Evolutionary conservation across 2,797 vertebrate genomes (phyloP), one percentile per base, ranked within the genome.

Genomic region (Brachyrhaphis roseni): DNA sequence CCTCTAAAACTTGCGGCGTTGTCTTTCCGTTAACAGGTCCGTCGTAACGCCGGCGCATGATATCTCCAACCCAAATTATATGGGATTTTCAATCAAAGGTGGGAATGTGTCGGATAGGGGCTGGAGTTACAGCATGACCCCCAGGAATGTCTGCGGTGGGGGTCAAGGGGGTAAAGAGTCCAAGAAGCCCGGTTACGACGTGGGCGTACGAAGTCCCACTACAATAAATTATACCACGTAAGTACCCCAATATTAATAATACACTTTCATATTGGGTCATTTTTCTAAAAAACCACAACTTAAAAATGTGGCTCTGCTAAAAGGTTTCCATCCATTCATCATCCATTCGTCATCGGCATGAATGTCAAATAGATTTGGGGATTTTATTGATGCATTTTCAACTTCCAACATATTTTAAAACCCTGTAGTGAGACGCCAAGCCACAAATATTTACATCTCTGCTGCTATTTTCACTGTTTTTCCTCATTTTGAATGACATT

Each of bases 61-160:
- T 83, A 95, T 98, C 87, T 95, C 93, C 74, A 99, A 98, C 90
- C 97, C 97, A 75, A 97, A 1, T 92, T 98, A 98, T 92, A 95
- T 97, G 91, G 96, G 95, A 6, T 47, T 97, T 85, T 90, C 93
- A 66, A 84, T 90, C 83, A 95, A 90, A 89, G 74, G 85, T 62
- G 92, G 86, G 47, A 92, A 94, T 49, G 94, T 93, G 77, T 79
- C 92, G 0, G 97, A 97, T 46, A 96, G 82, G 74, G 93, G 95
- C 53, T 97, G 97, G 96, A 97, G 93, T 91, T 98, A 96, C 0
- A 97, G 96, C 78, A 93, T 94, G 80, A 93, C 94, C 1, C 88
- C 91, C 31, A 97, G 97, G 91, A 94, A 90, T 53, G 73, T 82
- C 4, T 72, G 89, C 1, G 77, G 87, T 3, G 5, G 87, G 0